phyloP scores from a whole-genome alignment of 2,113 vertebrate genomes.

The Boulengeromyrus knoepffleri region DNA sequence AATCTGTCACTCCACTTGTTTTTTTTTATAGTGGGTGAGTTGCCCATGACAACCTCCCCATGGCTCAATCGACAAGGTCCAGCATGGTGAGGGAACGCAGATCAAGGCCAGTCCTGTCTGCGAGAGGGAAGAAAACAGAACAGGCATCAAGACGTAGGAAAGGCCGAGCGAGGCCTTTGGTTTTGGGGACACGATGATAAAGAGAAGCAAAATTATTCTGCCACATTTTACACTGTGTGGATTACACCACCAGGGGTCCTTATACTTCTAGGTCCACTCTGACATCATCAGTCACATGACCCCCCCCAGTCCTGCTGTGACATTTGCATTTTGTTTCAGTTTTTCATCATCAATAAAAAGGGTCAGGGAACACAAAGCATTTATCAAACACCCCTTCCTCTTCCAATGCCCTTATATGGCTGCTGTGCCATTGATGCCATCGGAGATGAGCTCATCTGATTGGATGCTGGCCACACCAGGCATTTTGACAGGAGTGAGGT shows the following conservation, averaged over 20 bases:
- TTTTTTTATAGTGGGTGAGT: background rate
- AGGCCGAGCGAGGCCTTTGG: background rate
- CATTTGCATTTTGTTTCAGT: background rate
- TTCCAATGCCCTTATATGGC: background rate
- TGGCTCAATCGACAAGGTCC: background rate
- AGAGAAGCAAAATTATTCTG: background rate
- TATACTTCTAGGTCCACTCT: background rate
- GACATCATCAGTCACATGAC: background rate
- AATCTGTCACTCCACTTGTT: background rate
- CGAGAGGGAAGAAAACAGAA: background rate
- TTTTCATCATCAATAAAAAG: background rate
- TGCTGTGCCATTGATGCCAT: background rate
- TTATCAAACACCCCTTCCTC: background rate
- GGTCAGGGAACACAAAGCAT: background rate
- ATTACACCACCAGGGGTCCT: background rate
- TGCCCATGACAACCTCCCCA: background rate
- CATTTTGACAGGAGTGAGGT: background rate
- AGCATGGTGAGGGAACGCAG: background rate
- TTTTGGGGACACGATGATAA: background rate
- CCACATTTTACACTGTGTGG: background rate
- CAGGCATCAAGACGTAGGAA: background rate
- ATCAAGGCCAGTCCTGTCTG: background rate
- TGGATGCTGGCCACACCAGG: background rate
- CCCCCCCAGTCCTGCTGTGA: background rate
- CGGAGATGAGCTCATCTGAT: background rate